Base-by-base conservation (phyloP, 2,113 vertebrate species). In the Clarias magur region DNA sequence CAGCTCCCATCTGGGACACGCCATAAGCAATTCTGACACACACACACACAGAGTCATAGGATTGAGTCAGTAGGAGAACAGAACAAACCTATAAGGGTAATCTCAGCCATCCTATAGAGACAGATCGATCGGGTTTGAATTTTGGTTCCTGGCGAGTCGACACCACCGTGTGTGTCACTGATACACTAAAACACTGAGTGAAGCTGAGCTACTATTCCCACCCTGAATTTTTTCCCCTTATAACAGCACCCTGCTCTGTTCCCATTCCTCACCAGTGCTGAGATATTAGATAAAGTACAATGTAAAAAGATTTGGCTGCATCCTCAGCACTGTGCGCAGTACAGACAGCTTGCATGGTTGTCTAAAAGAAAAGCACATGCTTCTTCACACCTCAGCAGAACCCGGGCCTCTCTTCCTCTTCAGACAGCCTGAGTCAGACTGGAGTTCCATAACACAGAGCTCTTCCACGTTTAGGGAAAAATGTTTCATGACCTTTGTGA, bases 401-500 rank as follows among this genome's bases (percentile, higher is more conserved):
- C 38, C 72, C 25, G 19, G 13, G 23, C 72, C 38, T 42, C 72
- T 21, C 19, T 12, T 42, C 72, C 38, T 48, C 27, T 30, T 68
- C 70, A 38, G 6, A 72, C 7, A 30, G 65, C 27, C 7, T 0
- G n/a, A 21, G n/a, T 72, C 2, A 72, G 67, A 34, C 17, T 4
- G 72, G 83, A 11, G 60, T 88, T 72, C 76, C 72, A 53, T 88
- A 82, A 72, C 23, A 48, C 42, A 75, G 23, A 54, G 53, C 48
- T 57, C 68, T 65, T 16, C 54, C 15, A 84, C 59, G 30, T 59
- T 67, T 65, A 82, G 42, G 34, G 19, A 30, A 27, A 76, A 75
- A 76, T 27, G 60, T 60, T 65, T 85, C 68, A 76, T 73, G 62
- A n/a, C 80, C 12, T 16, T 56, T 56, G 42, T 70, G 70, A 81